phyloP scores from a whole-genome alignment of 2,797 vertebrate genomes.

The Rhynchonycteris naso region DNA sequence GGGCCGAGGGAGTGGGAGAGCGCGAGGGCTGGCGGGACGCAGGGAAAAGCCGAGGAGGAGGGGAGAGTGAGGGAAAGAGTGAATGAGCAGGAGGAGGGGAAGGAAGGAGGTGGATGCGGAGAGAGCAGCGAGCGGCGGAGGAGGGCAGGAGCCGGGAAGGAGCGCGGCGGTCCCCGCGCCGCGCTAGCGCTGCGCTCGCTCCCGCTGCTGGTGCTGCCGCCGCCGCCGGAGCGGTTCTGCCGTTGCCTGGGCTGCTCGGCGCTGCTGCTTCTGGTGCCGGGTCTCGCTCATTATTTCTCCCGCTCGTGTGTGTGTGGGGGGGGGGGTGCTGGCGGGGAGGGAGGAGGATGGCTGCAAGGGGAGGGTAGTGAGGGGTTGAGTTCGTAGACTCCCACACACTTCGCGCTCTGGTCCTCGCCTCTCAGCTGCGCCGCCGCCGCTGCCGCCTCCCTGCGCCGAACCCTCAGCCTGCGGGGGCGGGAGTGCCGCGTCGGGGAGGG shows the following conservation, averaged over 20 bases:
- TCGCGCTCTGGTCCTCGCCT: constrained; percentile 61
- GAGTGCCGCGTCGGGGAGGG: not conserved
- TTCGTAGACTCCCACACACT: constrained; percentile 81
- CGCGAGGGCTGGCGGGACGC: constrained; percentile 75
- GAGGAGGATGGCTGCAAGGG: constrained; percentile 60
- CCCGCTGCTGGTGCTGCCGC: constrained; percentile 73
- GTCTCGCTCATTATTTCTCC: constrained; percentile 81
- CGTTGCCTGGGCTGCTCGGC: constrained; percentile 74
- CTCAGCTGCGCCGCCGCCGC: constrained; percentile 57
- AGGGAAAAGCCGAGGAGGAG: constrained; percentile 79
- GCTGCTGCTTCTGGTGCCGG: constrained; percentile 76
- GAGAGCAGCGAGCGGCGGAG: constrained; percentile 70
- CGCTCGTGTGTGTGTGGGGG: constrained; percentile 58
- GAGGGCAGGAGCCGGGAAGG: constrained; percentile 75
- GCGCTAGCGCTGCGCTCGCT: constrained; percentile 80
- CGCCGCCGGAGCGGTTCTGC: constrained; percentile 75
- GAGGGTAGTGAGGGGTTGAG: constrained; percentile 70
- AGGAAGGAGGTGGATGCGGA: constrained; percentile 74
- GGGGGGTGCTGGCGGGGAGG: constrained; percentile 33
- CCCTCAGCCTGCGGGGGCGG: constrained; percentile 12
- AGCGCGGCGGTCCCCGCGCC: constrained; percentile 77
- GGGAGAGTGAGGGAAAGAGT: constrained; percentile 73
- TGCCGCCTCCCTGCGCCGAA: constrained; percentile 11
- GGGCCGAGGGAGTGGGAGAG: constrained; percentile 65
- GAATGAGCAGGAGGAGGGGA: constrained; percentile 77